Percentiles rank a stretch among this genome's conserved stretches.
phyloP scores from a whole-genome alignment of 1,140 invertebrate species.

The Drosophila melanica region DNA sequence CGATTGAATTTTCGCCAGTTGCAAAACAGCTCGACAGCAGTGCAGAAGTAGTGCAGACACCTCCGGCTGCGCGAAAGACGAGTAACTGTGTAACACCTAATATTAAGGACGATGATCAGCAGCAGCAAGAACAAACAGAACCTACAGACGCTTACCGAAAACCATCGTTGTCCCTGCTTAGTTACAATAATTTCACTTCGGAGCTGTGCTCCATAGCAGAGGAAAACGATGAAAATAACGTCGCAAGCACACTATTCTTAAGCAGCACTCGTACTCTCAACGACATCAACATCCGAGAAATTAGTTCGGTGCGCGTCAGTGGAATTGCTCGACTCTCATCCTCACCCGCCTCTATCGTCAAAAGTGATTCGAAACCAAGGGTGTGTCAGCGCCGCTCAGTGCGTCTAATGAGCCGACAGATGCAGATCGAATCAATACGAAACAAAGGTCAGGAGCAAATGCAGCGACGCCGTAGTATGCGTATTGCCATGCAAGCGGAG shows the following conservation, averaged over 20 bases:
- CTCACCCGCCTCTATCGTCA: too few relatives aligned
- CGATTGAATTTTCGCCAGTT: neutral
- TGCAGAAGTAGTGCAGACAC: neutral
- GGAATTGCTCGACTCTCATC: neutral
- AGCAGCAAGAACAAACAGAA: neutral
- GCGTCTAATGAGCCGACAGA: neutral
- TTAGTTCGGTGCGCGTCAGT: neutral
- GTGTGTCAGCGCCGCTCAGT: neutral
- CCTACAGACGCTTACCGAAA: neutral
- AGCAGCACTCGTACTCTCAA: neutral
- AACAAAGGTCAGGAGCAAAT: neutral
- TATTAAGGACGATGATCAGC: neutral
- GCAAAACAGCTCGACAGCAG: neutral
- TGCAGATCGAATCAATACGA: neutral
- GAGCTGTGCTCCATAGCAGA: constrained; percentile 1
- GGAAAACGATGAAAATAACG: neutral
- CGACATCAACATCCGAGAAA: neutral
- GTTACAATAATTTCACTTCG: neutral
- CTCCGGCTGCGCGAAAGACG: neutral
- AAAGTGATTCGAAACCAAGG: neutral
- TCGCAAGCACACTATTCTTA: neutral
- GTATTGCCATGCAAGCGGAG: neutral
- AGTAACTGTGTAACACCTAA: neutral
- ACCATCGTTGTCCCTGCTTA: neutral
- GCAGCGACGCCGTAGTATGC: neutral